phyloP scores from a whole-genome alignment of 1,140 invertebrate genomes.

The Drosophila jambulina region DNA sequence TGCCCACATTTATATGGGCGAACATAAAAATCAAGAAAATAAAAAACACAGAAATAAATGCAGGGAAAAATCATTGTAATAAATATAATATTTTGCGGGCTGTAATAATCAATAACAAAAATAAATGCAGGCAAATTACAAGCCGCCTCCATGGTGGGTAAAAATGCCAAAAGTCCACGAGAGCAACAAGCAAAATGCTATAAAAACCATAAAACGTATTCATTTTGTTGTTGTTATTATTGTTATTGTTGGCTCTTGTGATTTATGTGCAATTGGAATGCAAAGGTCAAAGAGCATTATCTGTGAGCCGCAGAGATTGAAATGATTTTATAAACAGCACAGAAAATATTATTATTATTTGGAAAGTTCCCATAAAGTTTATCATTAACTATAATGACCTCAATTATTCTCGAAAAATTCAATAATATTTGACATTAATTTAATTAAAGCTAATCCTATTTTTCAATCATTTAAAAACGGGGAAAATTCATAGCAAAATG shows the following conservation, averaged over 20 bases:
- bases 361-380: not conserved
- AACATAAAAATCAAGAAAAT: conserved; percentile 1
- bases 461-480: not conserved
- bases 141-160: conserved; percentile 9
- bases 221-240: conserved; percentile 18
- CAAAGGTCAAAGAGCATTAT: conserved; percentile 45
- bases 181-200: conserved; percentile 22
- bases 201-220: conserved; percentile 30
- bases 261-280: conserved; percentile 51
- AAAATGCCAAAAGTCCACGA: conserved; percentile 38
- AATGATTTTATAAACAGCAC: not conserved
- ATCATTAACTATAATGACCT: not conserved
- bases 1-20: conserved; percentile 32
- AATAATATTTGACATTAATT: not conserved
- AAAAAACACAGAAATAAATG: not conserved
- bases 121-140: conserved; percentile 36
- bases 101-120: conserved; percentile 42
- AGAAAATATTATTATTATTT: conserved; percentile 1
- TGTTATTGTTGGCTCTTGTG: conserved; percentile 8
- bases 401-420: not conserved
- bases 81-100: conserved; percentile 27
- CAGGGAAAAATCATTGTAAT: conserved; percentile 16
- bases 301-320: conserved; percentile 6
- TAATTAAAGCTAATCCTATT: conserved; percentile 6
- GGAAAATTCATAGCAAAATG: not conserved